These are phyloP conservation scores for Botia almorhae DNA, from an alignment of 2,797 vertebrate species.

Conservation along the genomic window DNA sequence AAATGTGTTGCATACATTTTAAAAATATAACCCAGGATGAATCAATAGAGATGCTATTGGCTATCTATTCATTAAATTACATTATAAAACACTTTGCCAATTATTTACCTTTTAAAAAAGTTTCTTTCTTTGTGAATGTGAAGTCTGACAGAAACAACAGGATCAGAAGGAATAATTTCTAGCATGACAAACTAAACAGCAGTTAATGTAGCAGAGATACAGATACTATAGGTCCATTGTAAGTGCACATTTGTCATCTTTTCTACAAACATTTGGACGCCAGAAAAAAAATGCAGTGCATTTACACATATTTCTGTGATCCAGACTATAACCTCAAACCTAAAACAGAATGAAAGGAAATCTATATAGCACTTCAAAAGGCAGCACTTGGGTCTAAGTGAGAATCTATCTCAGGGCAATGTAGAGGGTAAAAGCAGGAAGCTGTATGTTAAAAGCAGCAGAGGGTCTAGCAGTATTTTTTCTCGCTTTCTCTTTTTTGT, in stretches of 20 bases:
- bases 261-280: slow-evolving; percentile 41
- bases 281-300: slow-evolving; percentile 1
- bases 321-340: slow-evolving; percentile 10
- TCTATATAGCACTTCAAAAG: slow-evolving; percentile 57
- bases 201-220: slow-evolving; percentile 37
- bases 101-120: slow-evolving; percentile 46
- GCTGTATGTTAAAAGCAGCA: slow-evolving; percentile 67
- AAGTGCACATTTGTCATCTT: slow-evolving; percentile 51
- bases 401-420: slow-evolving; percentile 49
- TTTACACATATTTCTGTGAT: slow-evolving; percentile 39
- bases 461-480: slow-evolving; percentile 15
- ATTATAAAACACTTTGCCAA: slow-evolving; percentile 41
- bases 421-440: slow-evolving; percentile 53
- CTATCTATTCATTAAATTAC: slow-evolving; percentile 38
- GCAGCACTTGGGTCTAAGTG: slow-evolving; percentile 60
- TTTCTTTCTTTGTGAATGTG: slow-evolving; percentile 7
- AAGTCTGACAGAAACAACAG: slow-evolving; percentile 3
- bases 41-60: slow-evolving; percentile 29
- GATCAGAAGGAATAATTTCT: slow-evolving; percentile 8
- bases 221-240: slow-evolving; percentile 41
- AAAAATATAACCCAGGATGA: slow-evolving; percentile 38
- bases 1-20: slow-evolving; percentile 48
- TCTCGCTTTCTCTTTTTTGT: slow-evolving; percentile 3
- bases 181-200: not conserved
- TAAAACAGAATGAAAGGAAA: slow-evolving; percentile 44